These are phyloP conservation scores for Setophaga coronata DNA, from an alignment of 2,113 vertebrate species.

Conservation along the genomic window DNA sequence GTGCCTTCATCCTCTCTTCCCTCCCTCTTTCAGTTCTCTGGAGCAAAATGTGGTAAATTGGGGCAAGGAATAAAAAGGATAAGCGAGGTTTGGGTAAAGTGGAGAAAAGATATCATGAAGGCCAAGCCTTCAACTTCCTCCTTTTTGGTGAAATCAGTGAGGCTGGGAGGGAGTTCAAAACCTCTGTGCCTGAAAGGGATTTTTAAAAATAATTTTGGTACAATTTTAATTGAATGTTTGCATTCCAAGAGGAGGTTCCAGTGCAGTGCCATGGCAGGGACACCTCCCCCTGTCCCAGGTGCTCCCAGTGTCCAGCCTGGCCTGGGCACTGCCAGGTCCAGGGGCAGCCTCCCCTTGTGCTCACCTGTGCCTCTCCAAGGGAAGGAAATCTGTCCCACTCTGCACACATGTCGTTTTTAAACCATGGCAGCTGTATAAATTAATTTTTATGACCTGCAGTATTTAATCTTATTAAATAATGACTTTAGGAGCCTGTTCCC, in stretches of 20 bases:
- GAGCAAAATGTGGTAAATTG: neutral
- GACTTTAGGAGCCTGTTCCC: neutral
- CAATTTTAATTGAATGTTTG: fast-evolving
- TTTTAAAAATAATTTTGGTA: fast-evolving
- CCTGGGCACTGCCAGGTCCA: neutral
- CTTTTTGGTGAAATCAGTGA: fast-evolving
- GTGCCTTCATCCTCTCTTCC: neutral
- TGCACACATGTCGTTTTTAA: neutral
- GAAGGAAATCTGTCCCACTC: neutral
- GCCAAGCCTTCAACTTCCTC: neutral
- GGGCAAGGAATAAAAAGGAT: neutral
- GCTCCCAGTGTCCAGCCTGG: neutral
- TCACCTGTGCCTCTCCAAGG: neutral
- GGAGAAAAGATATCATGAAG: fast-evolving
- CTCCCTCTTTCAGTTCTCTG: fast-evolving
- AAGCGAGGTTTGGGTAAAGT: neutral
- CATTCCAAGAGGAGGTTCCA: neutral
- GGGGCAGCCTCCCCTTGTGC: neutral
- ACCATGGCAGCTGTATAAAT: neutral
- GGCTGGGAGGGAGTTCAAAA: neutral
- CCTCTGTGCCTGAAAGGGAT: neutral
- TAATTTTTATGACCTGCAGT: slow-evolving; percentile 6
- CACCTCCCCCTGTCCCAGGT: neutral
- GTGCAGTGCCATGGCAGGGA: neutral
- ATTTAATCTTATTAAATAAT: slow-evolving; percentile 56